Conservation (phyloP, 2,888 invertebrate species). For the Nipponacmea schrenckii region DNA sequence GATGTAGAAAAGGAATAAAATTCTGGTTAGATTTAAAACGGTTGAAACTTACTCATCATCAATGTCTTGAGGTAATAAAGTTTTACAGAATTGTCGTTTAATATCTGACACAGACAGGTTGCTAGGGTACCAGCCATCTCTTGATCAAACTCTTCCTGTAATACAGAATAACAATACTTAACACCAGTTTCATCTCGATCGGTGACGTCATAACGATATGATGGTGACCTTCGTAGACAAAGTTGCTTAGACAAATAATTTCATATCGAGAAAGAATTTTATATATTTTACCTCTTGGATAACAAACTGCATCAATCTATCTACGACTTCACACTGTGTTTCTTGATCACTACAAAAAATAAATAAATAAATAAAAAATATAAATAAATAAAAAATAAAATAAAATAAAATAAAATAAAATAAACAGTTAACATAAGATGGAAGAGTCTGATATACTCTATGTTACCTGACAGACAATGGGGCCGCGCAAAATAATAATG, state of each 20-base stretch:
- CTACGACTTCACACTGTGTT: slow-evolving; percentile 75
- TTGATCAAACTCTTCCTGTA: slow-evolving; percentile 71
- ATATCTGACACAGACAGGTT: slow-evolving; percentile 73
- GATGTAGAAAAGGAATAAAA: no score
- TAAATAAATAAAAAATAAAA: no score
- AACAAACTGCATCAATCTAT: slow-evolving; percentile 75
- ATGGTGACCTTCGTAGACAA: no score
- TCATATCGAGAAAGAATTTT: no score
- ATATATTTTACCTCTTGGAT: slow-evolving; percentile 63
- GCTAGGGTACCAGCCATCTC: slow-evolving; percentile 74
- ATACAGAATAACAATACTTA: slow-evolving; percentile 6
- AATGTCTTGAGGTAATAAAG: slow-evolving; percentile 70
- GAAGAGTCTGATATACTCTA: no score
- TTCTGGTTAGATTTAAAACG: no score
- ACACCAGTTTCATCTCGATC: no score
- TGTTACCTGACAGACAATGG: no score
- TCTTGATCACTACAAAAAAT: slow-evolving; percentile 64
- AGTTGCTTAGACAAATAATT: no score
- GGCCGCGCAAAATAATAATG: no score
- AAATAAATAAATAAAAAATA: no score
- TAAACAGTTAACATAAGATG: neutral
- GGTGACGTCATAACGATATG: no score
- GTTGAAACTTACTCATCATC: slow-evolving; percentile 70
- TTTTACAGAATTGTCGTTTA: slow-evolving; percentile 70
- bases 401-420: neutral